Base-by-base conservation (phyloP, 2,797 vertebrate species). In the Siniperca scherzeri region DNA sequence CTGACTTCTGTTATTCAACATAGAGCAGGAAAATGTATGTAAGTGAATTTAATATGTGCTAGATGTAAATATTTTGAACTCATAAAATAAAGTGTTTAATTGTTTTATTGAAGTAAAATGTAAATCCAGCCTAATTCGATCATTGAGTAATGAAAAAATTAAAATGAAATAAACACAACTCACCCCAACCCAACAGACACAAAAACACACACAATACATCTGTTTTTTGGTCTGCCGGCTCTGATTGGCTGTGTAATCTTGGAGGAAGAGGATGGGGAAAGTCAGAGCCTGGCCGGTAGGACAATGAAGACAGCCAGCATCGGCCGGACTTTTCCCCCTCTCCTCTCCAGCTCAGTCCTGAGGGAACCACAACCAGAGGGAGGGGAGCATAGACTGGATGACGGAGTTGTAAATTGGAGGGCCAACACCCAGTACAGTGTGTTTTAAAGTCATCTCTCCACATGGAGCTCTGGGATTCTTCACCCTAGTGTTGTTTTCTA, bases 381-480 rank as follows among this genome's bases (percentile, higher is more conserved):
- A 94, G 92, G 87, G 82, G 92, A 88, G 82, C 86, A 74, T 1
- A 69, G 84, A 79, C 71, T 74, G 83, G 78, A 94, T 93, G 93
- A 92, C 87, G 66, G 64, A 91, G 88, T 79, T 84, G 90, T 93
- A 91, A 88, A 91, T 88, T 33, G 25, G 65, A 82, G 60, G 85
- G 91, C 91, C 91, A 94, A 94, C 94, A 95, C 94, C 94, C 93
- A 90, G 88, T 82, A 88, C 89, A 91, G 80, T 72, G 65, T 74
- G 82, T 91, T 89, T 92, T 88, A 89, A 89, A 89, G 80, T 79
- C 75, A 52, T 81, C 78, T 82, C 82, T 81, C 81, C 85, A 78
- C 78, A 70, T 65, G 74, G 74, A 88, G 72, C 87, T 85, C 82
- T 89, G 91, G 92, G 89, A 92, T 87, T 90, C 91, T 86, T 91